Evolutionary conservation across 2,888 invertebrate genomes (phyloP), one percentile per base, ranked within the genome.

Genomic region (Kuschelorhynchus macadamiae): DNA sequence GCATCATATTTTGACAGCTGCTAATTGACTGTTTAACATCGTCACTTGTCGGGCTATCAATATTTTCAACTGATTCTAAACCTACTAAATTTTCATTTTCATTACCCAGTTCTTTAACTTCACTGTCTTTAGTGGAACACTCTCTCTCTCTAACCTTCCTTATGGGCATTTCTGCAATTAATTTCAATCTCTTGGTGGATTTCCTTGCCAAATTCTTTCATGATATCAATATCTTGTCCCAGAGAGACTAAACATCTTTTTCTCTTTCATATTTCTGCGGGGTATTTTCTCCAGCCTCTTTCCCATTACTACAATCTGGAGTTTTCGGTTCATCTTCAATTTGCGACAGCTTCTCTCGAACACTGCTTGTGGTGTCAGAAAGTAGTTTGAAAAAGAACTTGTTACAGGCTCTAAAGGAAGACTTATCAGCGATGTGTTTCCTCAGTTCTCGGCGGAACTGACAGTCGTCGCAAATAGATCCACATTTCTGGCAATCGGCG

Each of bases 111-210:
- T 36, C 33, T 1, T n/a, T 32, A 52, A 33, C n/a, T 17, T 18
- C 36, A 18, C 2, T 14, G 12, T 52, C 52, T 16, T 11, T 33
- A n/a, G 32, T 18, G 1, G n/a, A 11, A 36, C n/a, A n/a, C n/a
- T n/a, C n/a, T n/a, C n/a, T n/a, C 41, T 18, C 11, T 5, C 1
- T 7, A 41, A 5, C 42, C 41, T 0, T 17, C 42, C 16, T 30
- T 30, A 16, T 56, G 42, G 17, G 21, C 44, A 33, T 46, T 57
- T 30, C 11, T 17, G 2, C 30, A 17, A 14, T 60, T 60, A 1
- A 21, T 49, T 16, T 60, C 39, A 7, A 60, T 60, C 25, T 60
- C 59, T n/a, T 60, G 25, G 21, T 36, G 18, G 7, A 60, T 25
- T 60, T 49, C 49, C 11, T 39, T 12, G 1, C 49, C 59, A n/a